Evolutionary conservation across 92 coral and sea anemone species (phyloP).

Genomic region (Zoanthus sansibaricus): DNA sequence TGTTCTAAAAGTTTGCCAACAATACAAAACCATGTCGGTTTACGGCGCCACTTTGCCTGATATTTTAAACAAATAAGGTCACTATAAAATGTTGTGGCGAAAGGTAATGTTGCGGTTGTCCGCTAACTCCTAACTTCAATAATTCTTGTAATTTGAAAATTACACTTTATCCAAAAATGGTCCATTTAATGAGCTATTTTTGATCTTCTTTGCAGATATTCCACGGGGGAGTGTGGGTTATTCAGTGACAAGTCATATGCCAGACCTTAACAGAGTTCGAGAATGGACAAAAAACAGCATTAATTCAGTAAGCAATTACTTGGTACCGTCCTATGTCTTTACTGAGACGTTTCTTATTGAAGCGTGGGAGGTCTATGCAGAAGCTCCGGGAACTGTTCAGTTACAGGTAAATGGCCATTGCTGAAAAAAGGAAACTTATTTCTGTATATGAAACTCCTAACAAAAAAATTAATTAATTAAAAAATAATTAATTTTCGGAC

Average conservation of each 20-base stretch:
- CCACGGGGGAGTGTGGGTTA: conserved; percentile 41
- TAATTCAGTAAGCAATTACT: conserved; percentile 36
- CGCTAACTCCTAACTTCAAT: too few relatives aligned
- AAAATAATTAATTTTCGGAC: too few relatives aligned
- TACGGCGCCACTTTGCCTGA: too few relatives aligned
- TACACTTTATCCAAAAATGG: too few relatives aligned
- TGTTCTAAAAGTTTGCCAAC: too few relatives aligned
- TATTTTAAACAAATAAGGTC: too few relatives aligned
- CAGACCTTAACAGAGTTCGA: background rate
- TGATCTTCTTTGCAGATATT: conserved; percentile 30
- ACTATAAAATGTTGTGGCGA: too few relatives aligned
- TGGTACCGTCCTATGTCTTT: conserved; percentile 60
- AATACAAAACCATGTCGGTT: too few relatives aligned
- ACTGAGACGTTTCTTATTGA: conserved; percentile 48
- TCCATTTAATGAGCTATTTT: background rate
- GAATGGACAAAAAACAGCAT: conserved; percentile 4
- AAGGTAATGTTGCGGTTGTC: too few relatives aligned
- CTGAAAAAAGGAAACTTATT: too few relatives aligned
- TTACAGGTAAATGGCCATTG: conserved; percentile 57
- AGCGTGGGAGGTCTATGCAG: conserved; percentile 83
- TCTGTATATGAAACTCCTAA: too few relatives aligned
- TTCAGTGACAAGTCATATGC: background rate
- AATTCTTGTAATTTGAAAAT: too few relatives aligned
- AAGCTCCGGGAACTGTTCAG: conserved; percentile 52
- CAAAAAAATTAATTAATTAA: background rate